Evolutionary conservation across 1,140 invertebrate species (phyloP).

Genomic region (Rhizoglyphus robini): DNA sequence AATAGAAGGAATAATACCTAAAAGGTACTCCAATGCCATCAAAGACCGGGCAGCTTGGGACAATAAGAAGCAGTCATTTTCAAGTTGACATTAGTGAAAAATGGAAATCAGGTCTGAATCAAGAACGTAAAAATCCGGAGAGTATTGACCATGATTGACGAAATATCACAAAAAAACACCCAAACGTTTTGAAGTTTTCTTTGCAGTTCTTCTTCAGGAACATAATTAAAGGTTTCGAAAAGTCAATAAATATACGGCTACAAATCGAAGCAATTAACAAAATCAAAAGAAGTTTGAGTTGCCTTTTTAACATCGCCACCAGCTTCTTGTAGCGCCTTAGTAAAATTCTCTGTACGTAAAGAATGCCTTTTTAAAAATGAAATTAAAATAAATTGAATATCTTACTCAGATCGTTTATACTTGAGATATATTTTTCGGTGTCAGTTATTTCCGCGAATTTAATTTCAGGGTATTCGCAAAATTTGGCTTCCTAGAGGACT

Average conservation of each 20-base stretch:
- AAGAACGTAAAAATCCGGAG: conserved; percentile 74
- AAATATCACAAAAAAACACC: conserved; percentile 64
- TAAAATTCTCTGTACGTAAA: conserved; percentile 21
- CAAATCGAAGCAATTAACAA: conserved; percentile 46
- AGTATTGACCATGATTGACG: conserved; percentile 65
- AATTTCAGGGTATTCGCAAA: conserved; percentile 43
- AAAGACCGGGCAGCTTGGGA: conserved; percentile 77
- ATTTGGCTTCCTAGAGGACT: conserved; percentile 35
- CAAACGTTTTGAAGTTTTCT: conserved; percentile 47
- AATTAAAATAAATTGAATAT: conserved; percentile 31
- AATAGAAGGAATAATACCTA: conserved; percentile 74
- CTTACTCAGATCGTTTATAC: conserved; percentile 67
- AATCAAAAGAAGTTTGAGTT: conserved; percentile 33
- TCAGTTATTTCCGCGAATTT: conserved; percentile 54
- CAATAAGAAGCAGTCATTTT: conserved; percentile 72
- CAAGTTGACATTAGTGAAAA: conserved; percentile 59
- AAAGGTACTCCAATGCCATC: conserved; percentile 66
- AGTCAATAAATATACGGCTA: conserved; percentile 64
- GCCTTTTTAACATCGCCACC: conserved; percentile 32
- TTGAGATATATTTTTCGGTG: conserved; percentile 59
- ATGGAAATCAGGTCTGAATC: conserved; percentile 85
- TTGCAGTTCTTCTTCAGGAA: conserved; percentile 66
- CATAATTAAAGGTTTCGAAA: conserved; percentile 80
- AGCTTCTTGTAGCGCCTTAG: conserved; percentile 22
- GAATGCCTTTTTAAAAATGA: conserved; percentile 25